A percentile compares a stretch with the other conserved stretches of the same genome.
Conservation (phyloP, 1,140 invertebrate species). For the Drosophila bifasciata region DNA sequence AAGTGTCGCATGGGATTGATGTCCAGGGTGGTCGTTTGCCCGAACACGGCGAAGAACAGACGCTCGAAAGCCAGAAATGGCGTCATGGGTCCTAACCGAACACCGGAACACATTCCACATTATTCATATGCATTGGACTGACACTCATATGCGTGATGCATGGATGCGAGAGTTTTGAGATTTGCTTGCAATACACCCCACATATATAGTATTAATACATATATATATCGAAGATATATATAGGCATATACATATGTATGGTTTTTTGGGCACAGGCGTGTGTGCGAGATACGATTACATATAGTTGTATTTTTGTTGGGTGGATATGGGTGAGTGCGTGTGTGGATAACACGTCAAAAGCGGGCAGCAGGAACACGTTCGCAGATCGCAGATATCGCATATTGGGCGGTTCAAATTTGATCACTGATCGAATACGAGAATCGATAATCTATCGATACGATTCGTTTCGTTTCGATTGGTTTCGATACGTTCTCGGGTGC, state of each 20-base stretch:
- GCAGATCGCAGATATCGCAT: conserved; percentile 30
- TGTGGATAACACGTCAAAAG: conserved; percentile 66
- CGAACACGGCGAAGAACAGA: conserved; percentile 99
- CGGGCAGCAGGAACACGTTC: conserved; percentile 52
- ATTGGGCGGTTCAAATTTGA: conserved; percentile 40
- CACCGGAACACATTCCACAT: conserved; percentile 46
- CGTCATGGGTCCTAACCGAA: conserved; percentile 93
- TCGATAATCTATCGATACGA: too few relatives aligned
- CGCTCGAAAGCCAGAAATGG: conserved; percentile 96
- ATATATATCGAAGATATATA: conserved; percentile 21
- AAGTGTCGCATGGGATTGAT: conserved; percentile 88
- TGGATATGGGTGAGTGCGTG: conserved; percentile 37
- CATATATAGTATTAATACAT: conserved; percentile 33
- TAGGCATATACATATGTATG: conserved; percentile 26
- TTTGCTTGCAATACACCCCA: conserved; percentile 43
- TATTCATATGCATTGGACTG: conserved; percentile 25
- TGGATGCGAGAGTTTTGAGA: too few relatives aligned
- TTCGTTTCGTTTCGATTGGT: conserved; percentile 61
- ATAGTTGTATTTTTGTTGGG: conserved; percentile 29
- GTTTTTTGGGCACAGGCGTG: conserved; percentile 66
- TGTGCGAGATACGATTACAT: conserved; percentile 57
- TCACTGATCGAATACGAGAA: conserved; percentile 47
- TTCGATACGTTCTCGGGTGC: conserved; percentile 58
- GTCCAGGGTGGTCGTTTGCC: conserved; percentile 95
- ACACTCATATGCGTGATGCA: conserved; percentile 23